phyloP scores from a whole-genome alignment of 1,140 invertebrate genomes.

The Choristoneura fumiferana region DNA sequence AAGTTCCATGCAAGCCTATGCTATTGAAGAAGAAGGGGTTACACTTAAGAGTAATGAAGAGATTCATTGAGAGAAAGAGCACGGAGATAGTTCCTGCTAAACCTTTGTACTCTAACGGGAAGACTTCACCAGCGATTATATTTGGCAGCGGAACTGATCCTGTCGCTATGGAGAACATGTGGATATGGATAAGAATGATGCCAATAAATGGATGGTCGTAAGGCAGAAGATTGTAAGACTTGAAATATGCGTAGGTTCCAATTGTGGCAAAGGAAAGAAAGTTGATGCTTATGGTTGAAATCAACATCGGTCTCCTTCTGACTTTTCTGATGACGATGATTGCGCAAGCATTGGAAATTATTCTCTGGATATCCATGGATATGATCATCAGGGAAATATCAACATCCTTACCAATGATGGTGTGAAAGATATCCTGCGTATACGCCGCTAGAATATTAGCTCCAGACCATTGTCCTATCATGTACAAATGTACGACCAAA shows the following conservation, averaged over 20 bases:
- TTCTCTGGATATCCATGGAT: neutral
- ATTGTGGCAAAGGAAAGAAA: slow-evolving; percentile 17
- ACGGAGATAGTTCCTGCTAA: slow-evolving; percentile 21
- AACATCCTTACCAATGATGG: neutral
- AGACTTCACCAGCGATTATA: slow-evolving; percentile 30
- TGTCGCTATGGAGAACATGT: slow-evolving; percentile 22
- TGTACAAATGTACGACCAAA: slow-evolving; percentile 25
- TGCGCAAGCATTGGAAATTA: neutral
- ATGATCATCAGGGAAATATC: neutral
- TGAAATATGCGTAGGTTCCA: slow-evolving; percentile 21
- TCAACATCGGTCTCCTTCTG: slow-evolving; percentile 23
- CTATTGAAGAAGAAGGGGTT: slow-evolving; percentile 17
- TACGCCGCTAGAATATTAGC: slow-evolving; percentile 26
- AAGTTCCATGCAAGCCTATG: slow-evolving; percentile 24
- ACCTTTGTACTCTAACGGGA: slow-evolving; percentile 28
- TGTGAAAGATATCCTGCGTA: slow-evolving; percentile 22
- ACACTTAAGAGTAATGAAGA: slow-evolving; percentile 17
- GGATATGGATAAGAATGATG: slow-evolving; percentile 22
- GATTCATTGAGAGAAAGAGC: slow-evolving; percentile 12
- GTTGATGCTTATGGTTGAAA: slow-evolving; percentile 19
- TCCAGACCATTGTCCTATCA: slow-evolving; percentile 33
- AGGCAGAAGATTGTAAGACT: slow-evolving; percentile 4
- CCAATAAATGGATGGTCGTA: slow-evolving; percentile 25
- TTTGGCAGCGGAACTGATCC: slow-evolving; percentile 14
- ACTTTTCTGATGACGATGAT: slow-evolving; percentile 24